Evolutionary conservation across 2,113 vertebrate species (phyloP), one percentile per base, ranked within the genome.

Genomic region (Emydura subglobosa): DNA sequence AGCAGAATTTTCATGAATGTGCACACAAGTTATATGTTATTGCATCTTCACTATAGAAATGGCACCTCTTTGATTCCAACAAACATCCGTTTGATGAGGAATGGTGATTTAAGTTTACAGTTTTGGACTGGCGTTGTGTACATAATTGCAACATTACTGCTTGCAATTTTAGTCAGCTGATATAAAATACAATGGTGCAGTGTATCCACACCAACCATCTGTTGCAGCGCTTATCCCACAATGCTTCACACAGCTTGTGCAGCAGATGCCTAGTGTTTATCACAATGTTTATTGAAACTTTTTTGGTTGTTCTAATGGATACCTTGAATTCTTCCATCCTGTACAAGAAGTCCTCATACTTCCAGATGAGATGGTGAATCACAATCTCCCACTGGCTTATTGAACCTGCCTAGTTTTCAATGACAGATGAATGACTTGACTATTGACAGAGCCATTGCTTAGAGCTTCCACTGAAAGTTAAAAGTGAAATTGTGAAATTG

Each of bases 381-480:
- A 80, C 5, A 86, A 3, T 22, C 3, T 91, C 39, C 80, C 3
- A 24, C 19, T 8, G 53, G 2, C 1, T 92, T 86, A 78, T 31
- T 82, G 72, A 82, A 53, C 81, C 53, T 72, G 24, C 10, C 9
- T 3, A 1, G 1, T 25, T 83, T 86, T 92, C 57, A 85, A 91
- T 22, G 50, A 25, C 34, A 34, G 29, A 7, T 50, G 31, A 80
- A 19, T 61, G 10, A 2, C 68, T 5, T 54, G 22, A 79, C 54
- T 91, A 6, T 3, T 76, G 90, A 39, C 31, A 85, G 88, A 78
- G 12, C 59, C n/a, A 42, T 84, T 84, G 72, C 7, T 92, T 44
- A 50, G 57, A 92, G 78, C 4, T 82, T 84, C 81, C 34, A 31
- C 1, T 42, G 65, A 27, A 31, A 14, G 34, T 34, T 83, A 13